These are phyloP conservation scores for Cantharis rustica DNA, from an alignment of 2,888 invertebrate genomes.

Conservation along the genomic window DNA sequence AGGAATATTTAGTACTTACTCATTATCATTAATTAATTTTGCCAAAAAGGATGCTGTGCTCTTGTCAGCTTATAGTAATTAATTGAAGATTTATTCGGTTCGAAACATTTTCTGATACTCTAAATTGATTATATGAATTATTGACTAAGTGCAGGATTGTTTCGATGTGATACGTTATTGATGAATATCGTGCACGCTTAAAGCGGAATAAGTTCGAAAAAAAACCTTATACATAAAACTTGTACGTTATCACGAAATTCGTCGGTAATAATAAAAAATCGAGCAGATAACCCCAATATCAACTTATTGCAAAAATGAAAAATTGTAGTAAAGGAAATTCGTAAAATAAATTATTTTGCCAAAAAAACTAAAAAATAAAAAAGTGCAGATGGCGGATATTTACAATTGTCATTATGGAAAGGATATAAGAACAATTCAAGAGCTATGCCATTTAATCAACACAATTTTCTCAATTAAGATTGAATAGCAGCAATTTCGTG, in stretches of 20 bases:
- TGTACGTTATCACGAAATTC: not conserved
- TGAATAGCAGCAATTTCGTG: not conserved
- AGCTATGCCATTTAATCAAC: not conserved
- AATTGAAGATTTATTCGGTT: not conserved
- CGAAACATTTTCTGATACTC: not conserved
- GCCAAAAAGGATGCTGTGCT: not conserved
- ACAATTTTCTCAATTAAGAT: not conserved
- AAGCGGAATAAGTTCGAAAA: not conserved
- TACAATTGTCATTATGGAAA: not conserved
- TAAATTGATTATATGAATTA: not conserved
- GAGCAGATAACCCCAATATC: not conserved
- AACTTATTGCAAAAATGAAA: not conserved
- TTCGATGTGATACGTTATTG: not conserved
- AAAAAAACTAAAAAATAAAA: not conserved
- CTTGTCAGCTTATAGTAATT: not conserved
- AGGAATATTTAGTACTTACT: not conserved
- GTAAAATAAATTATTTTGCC: not conserved
- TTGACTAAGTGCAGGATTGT: not conserved
- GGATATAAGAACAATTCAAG: not conserved
- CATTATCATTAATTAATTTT: not conserved
- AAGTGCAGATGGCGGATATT: not conserved
- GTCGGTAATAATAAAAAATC: not conserved
- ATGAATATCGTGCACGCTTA: not conserved
- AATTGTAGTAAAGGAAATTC: not conserved
- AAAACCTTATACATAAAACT: not conserved